Conservation (phyloP, 2,113 vertebrate species). For the Sebastes schlegelii region DNA sequence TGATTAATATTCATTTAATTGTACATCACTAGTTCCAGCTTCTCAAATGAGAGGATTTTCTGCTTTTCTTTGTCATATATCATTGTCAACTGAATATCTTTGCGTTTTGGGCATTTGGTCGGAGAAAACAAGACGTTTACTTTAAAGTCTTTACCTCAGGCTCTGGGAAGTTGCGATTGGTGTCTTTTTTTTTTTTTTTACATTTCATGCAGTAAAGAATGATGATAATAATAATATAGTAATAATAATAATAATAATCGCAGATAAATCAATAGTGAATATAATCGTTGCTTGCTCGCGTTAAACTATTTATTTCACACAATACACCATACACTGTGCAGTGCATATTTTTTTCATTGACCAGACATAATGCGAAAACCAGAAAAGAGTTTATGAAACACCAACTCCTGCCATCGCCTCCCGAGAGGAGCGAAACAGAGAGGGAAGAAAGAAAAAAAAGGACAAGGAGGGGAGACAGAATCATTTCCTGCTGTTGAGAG, state of each 20-base stretch:
- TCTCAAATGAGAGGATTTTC: not conserved
- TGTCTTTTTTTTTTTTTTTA: not conserved
- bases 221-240: no score
- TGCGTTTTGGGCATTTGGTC: not conserved
- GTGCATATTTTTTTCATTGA: slow-evolving; percentile 43
- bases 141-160: not conserved
- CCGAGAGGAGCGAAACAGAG: slow-evolving; percentile 59
- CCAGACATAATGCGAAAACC: slow-evolving; percentile 78
- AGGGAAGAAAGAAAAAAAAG: slow-evolving; percentile 12
- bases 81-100: not conserved
- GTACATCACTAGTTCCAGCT: not conserved
- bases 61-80: not conserved
- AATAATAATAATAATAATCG: not conserved
- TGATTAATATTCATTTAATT: no score
- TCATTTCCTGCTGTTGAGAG: slow-evolving; percentile 77
- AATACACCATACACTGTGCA: not conserved
- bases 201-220: not conserved
- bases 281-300: not conserved
- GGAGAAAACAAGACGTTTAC: not conserved
- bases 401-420: slow-evolving; percentile 72
- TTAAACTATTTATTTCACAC: slow-evolving; percentile 26
- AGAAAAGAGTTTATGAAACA: slow-evolving; percentile 81
- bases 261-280: not conserved
- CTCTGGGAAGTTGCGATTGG: not conserved
- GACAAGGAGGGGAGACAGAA: slow-evolving; percentile 56